Percentiles rank a stretch among this genome's conserved stretches.
Conservation (phyloP, 2,113 vertebrate genomes). For the Sterrhoptilus dennistouni region DNA sequence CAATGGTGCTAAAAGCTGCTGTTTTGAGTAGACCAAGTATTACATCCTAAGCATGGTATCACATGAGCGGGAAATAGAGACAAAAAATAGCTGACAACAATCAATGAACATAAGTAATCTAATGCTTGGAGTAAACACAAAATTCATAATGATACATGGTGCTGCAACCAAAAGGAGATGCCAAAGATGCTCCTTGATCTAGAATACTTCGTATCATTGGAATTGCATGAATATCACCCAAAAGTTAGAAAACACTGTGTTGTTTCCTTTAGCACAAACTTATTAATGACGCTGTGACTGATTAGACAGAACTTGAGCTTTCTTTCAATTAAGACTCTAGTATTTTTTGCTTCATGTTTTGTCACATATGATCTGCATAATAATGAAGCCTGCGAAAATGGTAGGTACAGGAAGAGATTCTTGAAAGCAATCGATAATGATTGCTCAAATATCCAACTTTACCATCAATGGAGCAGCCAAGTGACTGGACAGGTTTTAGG, state of each 20-base stretch:
- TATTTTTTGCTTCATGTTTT: background rate
- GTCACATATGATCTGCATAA: background rate
- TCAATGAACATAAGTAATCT: background rate
- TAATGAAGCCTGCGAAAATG: background rate
- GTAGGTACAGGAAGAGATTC: background rate
- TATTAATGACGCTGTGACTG: background rate
- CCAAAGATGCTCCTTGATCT: background rate
- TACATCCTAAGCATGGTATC: background rate
- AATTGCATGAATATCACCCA: background rate
- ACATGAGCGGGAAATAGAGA: background rate
- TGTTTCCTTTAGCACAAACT: background rate
- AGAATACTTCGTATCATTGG: background rate
- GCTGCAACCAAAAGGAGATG: background rate
- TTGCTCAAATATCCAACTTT: background rate
- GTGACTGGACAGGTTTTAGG: background rate
- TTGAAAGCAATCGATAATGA: background rate
- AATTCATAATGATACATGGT: background rate
- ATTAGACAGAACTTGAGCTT: background rate
- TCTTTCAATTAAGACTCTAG: background rate
- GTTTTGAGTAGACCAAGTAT: background rate
- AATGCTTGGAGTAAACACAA: background rate
- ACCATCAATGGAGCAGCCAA: background rate
- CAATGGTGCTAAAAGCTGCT: background rate
- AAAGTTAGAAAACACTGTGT: background rate
- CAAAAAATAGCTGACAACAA: background rate